Base-by-base conservation (phyloP, 1,140 invertebrate species). In the Nixonia krombeini region DNA sequence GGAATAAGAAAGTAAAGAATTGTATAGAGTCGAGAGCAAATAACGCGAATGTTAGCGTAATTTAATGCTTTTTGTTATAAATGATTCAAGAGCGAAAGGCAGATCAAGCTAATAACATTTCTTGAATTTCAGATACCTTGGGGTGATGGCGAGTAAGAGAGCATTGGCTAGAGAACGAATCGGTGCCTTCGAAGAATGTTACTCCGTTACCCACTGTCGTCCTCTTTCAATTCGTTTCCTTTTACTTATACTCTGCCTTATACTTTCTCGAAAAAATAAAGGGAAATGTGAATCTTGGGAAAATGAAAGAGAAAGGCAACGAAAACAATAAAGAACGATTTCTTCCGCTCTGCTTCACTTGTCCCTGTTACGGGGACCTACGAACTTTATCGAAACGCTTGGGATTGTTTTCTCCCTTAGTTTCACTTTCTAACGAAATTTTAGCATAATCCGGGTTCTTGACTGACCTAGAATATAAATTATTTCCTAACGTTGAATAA, bases 241-340 rank as follows among this genome's bases (percentile, higher is more conserved):
- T 12, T 45, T 55, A 46, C 55, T 59, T 37, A 59, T 55, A 45
- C 49, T 45, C 31, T 17, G 28, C 53, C 40, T 66, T 59, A 66
- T 45, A 51, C 42, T 46, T 26, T 9, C 25, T 51, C 40, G 51
- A 38, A 28, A 45, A 44, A 56, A 56, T 51, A 67, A 35, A 38
- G 46, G 53, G 35, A 61, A 35, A 35, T 49, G 51, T 35, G 26
- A 52, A 61, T 56, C 29, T 59, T 44, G 53, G 56, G 61, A 56
- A 68, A 68, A 57, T 46, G 64, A 68, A 62, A 68, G 57, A 51
- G 52, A 62, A 68, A 68, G 33, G 52, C 62, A 68, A 68, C 64
- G 57, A 61, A 68, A 68, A 68, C 64, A 68, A 68, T 68, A 68
- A 68, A 68, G 64, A 52, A 51, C 51, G 57, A 61, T 68, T 68